Conservation (phyloP, 2,113 vertebrate species). For the Capreolus pygargus region DNA sequence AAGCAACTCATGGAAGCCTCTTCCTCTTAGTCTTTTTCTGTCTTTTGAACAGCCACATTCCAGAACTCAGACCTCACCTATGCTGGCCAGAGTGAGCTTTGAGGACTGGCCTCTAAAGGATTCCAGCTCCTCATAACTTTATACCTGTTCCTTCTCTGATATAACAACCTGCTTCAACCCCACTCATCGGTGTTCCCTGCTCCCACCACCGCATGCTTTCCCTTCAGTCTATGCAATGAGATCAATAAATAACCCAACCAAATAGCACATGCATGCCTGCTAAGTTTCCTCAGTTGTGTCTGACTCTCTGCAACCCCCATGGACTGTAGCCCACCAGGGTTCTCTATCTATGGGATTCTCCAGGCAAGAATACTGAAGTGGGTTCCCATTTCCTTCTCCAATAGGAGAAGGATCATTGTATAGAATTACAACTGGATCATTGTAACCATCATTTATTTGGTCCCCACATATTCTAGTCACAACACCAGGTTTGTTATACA, state of each 20-base stretch:
- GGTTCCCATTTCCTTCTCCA: background rate
- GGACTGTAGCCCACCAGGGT: background rate
- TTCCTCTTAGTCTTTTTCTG: background rate
- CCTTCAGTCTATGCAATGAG: background rate
- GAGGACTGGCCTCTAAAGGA: background rate
- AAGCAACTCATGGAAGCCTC: background rate
- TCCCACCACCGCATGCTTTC: background rate
- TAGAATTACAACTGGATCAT: background rate
- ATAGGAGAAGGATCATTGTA: background rate
- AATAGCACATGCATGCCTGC: background rate
- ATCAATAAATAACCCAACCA: background rate
- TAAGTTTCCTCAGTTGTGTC: background rate
- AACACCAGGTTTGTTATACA: background rate
- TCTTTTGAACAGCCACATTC: background rate
- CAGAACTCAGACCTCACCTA: too few species aligned
- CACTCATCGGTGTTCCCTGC: rapidly evolving
- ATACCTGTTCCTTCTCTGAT: background rate
- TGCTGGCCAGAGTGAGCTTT: background rate
- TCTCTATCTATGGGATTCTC: background rate
- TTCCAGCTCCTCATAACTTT: background rate
- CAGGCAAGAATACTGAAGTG: background rate
- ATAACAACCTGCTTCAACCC: background rate
- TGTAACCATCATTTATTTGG: background rate
- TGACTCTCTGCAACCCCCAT: background rate
- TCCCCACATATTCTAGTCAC: background rate